These are phyloP conservation scores for Drosophila maculinotata DNA, from an alignment of 2,888 invertebrate genomes.

Conservation along the genomic window DNA sequence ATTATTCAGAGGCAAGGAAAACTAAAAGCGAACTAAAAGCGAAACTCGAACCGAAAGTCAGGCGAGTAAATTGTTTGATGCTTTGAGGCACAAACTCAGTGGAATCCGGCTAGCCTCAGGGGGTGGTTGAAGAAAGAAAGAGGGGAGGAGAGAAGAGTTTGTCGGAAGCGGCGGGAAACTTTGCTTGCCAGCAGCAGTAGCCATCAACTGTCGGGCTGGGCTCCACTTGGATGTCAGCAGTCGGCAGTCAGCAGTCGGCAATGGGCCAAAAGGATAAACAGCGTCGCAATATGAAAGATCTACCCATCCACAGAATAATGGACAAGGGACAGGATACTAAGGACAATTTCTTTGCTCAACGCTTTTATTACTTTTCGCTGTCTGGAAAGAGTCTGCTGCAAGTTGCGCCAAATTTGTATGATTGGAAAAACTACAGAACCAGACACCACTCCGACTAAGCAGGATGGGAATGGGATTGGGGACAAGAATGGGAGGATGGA, in stretches of 20 bases:
- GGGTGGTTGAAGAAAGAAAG: background rate
- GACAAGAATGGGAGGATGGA: conserved; percentile 4
- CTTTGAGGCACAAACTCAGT: conserved; percentile 44
- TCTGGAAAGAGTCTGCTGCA: conserved; percentile 38
- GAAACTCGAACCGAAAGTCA: conserved; percentile 60
- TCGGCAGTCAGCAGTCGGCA: conserved; percentile 50
- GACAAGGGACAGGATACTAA: conserved; percentile 10
- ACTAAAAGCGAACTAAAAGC: conserved; percentile 61
- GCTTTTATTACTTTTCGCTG: conserved; percentile 61
- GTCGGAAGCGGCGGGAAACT: conserved; percentile 71
- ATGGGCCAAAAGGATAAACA: conserved; percentile 53
- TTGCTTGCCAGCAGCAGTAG: conserved; percentile 54
- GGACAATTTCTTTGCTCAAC: conserved; percentile 41
- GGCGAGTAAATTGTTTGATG: conserved; percentile 69
- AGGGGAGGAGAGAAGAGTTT: background rate
- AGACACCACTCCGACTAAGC: conserved; percentile 22
- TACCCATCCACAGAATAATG: conserved; percentile 8
- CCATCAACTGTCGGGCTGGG: conserved; percentile 56
- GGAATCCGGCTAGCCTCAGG: conserved; percentile 28
- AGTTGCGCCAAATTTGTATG: conserved; percentile 51
- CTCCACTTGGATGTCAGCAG: conserved; percentile 45
- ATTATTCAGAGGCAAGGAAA: conserved; percentile 40
- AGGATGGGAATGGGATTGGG: conserved; percentile 36
- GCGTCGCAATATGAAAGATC: conserved; percentile 53
- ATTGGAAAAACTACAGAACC: conserved; percentile 34